A percentile compares a stretch with the other conserved stretches of the same genome.
phyloP scores from a whole-genome alignment of 2,113 vertebrate genomes.

The Alligator mississippiensis region DNA sequence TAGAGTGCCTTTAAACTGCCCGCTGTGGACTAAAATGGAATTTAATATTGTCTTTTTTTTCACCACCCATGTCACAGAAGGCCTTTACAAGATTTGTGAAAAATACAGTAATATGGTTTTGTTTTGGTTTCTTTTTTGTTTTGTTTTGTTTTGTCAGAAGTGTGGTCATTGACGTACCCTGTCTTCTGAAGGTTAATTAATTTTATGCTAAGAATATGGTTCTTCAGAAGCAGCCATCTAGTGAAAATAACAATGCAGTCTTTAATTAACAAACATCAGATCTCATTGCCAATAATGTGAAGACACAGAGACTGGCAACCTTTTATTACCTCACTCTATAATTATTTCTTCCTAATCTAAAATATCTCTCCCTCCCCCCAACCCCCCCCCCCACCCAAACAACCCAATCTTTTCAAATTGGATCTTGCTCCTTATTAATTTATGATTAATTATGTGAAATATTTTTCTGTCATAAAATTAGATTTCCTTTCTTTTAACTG shows the following conservation, averaged over 20 bases:
- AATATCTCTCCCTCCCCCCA: background rate
- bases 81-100: conserved; percentile 29
- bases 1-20: background rate
- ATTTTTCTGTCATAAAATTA: background rate
- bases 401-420: background rate
- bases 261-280: conserved; percentile 58
- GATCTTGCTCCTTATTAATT: conserved; percentile 40
- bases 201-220: conserved; percentile 61
- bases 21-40: conserved; percentile 13
- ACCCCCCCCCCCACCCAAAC: background rate
- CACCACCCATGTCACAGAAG: background rate
- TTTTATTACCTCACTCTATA: conserved; percentile 28
- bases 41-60: conserved; percentile 36
- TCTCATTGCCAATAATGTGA: conserved; percentile 12
- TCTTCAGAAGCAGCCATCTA: conserved; percentile 46
- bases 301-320: conserved; percentile 26
- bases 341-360: conserved; percentile 20
- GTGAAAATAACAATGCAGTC: conserved; percentile 35
- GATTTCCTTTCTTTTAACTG: background rate
- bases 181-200: conserved; percentile 66
- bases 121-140: too few species aligned
- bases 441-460: background rate
- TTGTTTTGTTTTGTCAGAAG: background rate
- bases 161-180: conserved; percentile 17
- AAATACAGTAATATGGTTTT: background rate